phyloP scores from a whole-genome alignment of 2,797 vertebrate genomes.

The Acanthopagrus latus region DNA sequence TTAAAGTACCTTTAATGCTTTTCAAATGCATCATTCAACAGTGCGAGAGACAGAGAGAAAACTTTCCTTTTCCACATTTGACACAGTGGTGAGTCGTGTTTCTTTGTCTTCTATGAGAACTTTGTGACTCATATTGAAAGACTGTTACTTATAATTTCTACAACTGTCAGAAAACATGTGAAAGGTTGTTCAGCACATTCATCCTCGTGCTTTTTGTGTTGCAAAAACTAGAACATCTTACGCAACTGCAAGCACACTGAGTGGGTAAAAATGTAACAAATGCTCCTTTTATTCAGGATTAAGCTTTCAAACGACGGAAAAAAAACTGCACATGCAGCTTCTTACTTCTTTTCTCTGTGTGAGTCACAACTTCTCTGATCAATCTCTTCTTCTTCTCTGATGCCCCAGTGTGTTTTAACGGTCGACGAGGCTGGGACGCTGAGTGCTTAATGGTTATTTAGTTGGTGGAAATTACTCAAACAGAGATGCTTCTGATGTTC shows the following conservation, averaged over 20 bases:
- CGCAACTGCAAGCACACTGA: neutral
- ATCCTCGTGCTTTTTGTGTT: neutral
- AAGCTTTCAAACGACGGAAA: neutral
- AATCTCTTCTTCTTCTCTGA: constrained; percentile 39
- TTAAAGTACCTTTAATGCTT: constrained; percentile 40
- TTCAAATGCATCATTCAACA: constrained; percentile 24
- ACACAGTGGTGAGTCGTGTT: neutral
- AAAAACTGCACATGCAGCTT: neutral
- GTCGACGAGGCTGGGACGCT: constrained; percentile 29
- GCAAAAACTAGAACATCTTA: neutral
- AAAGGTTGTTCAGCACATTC: constrained; percentile 11
- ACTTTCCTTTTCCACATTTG: neutral
- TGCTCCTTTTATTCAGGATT: neutral
- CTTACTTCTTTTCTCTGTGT: constrained; percentile 8
- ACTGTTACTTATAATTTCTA: neutral
- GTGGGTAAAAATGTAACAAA: neutral
- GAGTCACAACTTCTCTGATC: constrained; percentile 53
- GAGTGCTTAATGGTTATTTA: constrained; percentile 79
- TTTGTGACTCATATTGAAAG: constrained; percentile 62
- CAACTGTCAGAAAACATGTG: constrained; percentile 28
- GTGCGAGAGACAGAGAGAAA: constrained; percentile 1
- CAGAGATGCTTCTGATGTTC: constrained; percentile 68
- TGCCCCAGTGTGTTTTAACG: constrained; percentile 34
- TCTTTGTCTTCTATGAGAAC: neutral
- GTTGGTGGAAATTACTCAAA: constrained; percentile 70